A percentile compares a stretch with the other conserved stretches of the same genome.
These are phyloP conservation scores for Scopus umbretta DNA, from an alignment of 2,113 vertebrate genomes.

Conservation along the genomic window DNA sequence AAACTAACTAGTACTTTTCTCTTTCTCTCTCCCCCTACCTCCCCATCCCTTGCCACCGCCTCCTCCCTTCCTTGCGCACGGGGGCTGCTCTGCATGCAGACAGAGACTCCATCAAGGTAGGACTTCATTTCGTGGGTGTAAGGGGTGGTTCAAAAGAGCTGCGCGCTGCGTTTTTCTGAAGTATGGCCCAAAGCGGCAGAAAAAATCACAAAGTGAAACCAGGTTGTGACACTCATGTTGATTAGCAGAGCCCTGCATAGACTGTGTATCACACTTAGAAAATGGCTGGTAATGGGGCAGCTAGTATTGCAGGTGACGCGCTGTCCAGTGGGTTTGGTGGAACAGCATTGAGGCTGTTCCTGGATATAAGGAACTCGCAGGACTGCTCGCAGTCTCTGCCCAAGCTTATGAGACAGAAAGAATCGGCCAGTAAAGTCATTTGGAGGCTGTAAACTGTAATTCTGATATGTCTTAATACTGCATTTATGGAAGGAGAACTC, in stretches of 20 bases:
- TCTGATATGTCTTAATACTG: neutral
- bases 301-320: neutral
- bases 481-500: neutral
- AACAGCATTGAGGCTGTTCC: neutral
- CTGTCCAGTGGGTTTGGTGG: neutral
- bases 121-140: constrained; percentile 30
- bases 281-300: neutral
- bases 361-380: neutral
- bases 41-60: neutral
- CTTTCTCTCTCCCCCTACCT: neutral
- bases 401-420: neutral
- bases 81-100: constrained; percentile 69
- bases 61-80: neutral
- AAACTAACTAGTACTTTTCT: constrained; percentile 65
- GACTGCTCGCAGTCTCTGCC: neutral
- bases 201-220: neutral
- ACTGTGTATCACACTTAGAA: neutral
- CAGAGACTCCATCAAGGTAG: constrained; percentile 88
- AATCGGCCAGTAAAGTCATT: neutral
- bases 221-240: accelerated
- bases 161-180: neutral
- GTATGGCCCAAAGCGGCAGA: neutral
- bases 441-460: neutral
- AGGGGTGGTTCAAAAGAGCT: neutral
- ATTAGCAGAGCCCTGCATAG: neutral